Conservation (phyloP, 2,797 vertebrate genomes). For the Falco concolor region DNA sequence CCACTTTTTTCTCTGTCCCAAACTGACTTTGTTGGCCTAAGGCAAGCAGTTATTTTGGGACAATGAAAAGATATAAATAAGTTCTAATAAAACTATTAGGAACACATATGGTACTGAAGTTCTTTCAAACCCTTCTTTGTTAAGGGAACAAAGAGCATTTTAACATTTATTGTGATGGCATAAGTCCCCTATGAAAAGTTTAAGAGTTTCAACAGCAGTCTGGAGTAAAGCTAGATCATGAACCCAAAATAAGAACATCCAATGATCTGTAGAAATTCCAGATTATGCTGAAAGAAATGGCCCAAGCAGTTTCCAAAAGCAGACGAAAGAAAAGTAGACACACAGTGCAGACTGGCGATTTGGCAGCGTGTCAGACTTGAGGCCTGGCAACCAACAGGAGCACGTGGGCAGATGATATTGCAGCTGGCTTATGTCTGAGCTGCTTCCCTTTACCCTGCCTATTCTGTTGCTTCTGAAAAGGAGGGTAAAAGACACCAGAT, state of each 20-base stretch:
- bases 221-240: not conserved
- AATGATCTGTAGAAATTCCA: not conserved
- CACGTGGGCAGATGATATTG: slow-evolving; percentile 54
- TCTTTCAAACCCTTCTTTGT: slow-evolving; percentile 35
- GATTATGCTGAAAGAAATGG: not conserved
- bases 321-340: not conserved
- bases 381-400: slow-evolving; percentile 11
- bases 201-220: not conserved
- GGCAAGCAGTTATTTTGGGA: slow-evolving; percentile 31
- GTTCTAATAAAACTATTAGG: slow-evolving; percentile 2
- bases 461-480: not conserved
- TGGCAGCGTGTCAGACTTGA: slow-evolving; percentile 19
- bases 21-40: slow-evolving; percentile 5
- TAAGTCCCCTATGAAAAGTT: slow-evolving; percentile 12
- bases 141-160: slow-evolving; percentile 21
- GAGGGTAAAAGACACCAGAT: slow-evolving; percentile 49
- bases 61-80: slow-evolving; percentile 26
- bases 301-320: not conserved
- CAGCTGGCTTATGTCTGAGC: slow-evolving; percentile 54
- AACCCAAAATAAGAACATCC: not conserved
- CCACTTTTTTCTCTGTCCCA: not conserved
- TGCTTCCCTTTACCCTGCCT: slow-evolving; percentile 57
- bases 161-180: not conserved
- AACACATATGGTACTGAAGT: not conserved
- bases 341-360: not conserved